Base-by-base conservation (phyloP, 2,797 vertebrate species). In the Tragopan temminckii region DNA sequence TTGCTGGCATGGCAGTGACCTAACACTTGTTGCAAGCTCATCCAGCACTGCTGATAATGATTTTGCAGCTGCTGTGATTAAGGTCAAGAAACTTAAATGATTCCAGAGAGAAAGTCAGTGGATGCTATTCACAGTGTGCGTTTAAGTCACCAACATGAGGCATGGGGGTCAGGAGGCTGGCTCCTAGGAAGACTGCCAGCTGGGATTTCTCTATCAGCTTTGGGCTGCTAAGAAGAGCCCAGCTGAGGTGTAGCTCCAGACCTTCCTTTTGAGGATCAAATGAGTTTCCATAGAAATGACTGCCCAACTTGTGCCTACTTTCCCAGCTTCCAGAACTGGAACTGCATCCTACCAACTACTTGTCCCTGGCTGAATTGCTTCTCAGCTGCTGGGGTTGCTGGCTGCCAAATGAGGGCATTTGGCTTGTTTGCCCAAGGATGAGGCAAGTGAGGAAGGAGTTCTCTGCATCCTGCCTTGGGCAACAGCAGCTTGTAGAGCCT, bases 61-160 rank as follows among this genome's bases (percentile, higher is more conserved):
- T 76, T 94, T 95, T 63, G n/a, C 45, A 62, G 46, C 45, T 77
- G 19, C 50, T 85, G 19, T 94, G 90, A 95, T 95, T 94, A 88
- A 95, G 88, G 89, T 81, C 70, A 94, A 92, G 94, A 96, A 93
- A 95, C 52, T 12, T n/a, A 61, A 80, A 68, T 61, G 13, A 77
- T 89, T 38, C 81, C 59, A 40, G 57, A 63, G 21, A 69, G n/a
- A 18, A 95, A 64, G 57, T n/a, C 75, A 63, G 64, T 45, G 42
- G 14, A 70, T 3, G 3, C 40, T 78, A 53, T 71, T 88, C 40
- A 52, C 6, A 1, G 52, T 25, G 33, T 74, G 62, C 46, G 79
- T 83, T 55, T 11, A 53, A 76, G n/a, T 62, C 55, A 40, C 35
- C 31, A 38, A 59, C 68, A n/a, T 43, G 29, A 69, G 75, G 29